Conservation (phyloP, 1,140 invertebrate species). For the Dendroctonus ponderosae region DNA sequence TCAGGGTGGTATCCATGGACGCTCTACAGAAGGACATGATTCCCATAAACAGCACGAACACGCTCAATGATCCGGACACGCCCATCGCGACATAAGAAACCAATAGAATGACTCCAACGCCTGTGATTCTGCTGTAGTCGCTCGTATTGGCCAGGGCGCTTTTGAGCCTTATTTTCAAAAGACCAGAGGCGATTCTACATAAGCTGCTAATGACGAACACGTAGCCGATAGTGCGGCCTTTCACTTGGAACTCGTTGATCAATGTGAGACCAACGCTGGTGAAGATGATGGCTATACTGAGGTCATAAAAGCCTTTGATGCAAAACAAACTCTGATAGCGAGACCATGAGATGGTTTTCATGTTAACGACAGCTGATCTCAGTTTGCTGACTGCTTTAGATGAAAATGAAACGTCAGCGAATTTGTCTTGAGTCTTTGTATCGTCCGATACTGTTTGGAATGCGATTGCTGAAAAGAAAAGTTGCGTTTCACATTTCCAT, state of each 20-base stretch:
- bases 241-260: slow-evolving; percentile 14
- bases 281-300: slow-evolving; percentile 15
- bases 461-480: slow-evolving; percentile 29
- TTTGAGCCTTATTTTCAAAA: slow-evolving; percentile 24
- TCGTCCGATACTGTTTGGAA: slow-evolving; percentile 2
- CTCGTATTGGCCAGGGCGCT: slow-evolving; percentile 28
- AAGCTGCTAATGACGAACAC: slow-evolving; percentile 26
- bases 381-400: slow-evolving; percentile 11
- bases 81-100: slow-evolving; percentile 30
- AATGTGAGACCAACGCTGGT: slow-evolving; percentile 19
- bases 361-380: slow-evolving; percentile 20
- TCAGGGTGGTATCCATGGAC: slow-evolving; percentile 29
- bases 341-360: slow-evolving; percentile 25
- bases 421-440: background rate
- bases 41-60: slow-evolving; percentile 18
- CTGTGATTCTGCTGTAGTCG: slow-evolving; percentile 24
- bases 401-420: slow-evolving; percentile 2
- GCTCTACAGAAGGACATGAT: slow-evolving; percentile 19
- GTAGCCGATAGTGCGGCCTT: slow-evolving; percentile 29
- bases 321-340: slow-evolving; percentile 24
- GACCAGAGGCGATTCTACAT: slow-evolving; percentile 7
- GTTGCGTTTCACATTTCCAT: background rate
- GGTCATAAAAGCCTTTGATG: slow-evolving; percentile 25
- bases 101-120: slow-evolving; percentile 14
- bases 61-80: slow-evolving; percentile 21